These are phyloP conservation scores for Dolichopus griseipennis DNA, from an alignment of 2,888 invertebrate species.

Conservation along the genomic window DNA sequence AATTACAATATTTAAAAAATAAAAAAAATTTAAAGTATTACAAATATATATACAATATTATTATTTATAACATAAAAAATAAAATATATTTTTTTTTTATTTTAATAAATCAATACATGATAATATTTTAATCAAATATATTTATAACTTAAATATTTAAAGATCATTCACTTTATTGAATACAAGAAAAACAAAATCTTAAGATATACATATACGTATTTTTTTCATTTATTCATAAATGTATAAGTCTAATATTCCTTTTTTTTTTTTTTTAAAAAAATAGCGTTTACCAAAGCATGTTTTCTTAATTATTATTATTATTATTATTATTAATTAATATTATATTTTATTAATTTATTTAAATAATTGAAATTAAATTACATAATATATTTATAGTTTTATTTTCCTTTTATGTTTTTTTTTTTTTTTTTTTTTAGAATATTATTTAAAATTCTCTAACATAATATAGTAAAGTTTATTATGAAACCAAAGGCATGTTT, in stretches of 20 bases:
- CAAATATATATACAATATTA: too few species aligned
- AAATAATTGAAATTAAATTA: not conserved
- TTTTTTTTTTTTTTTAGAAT: not conserved
- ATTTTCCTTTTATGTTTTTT: not conserved
- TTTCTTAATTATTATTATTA: not conserved
- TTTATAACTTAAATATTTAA: too few species aligned
- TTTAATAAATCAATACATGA: too few species aligned
- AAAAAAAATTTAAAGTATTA: too few species aligned
- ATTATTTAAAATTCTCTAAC: not conserved
- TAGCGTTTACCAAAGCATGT: conserved; percentile 3
- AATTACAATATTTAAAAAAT: too few species aligned
- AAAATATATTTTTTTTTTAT: too few species aligned
- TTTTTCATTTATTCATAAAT: not conserved
- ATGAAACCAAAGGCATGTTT: conserved; percentile 18
- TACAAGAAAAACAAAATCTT: too few species aligned
- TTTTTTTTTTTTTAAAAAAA: not conserved
- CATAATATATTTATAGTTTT: not conserved
- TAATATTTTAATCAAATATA: too few species aligned
- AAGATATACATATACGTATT: not conserved
- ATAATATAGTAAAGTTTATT: conserved; percentile 2
- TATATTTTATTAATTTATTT: not conserved
- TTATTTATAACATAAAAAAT: too few species aligned
- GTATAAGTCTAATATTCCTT: too few species aligned
- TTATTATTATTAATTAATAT: not conserved
- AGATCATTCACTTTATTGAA: too few species aligned